Evolutionary conservation across 1,140 invertebrate genomes (phyloP).

Genomic region (Monomorium pharaonis): DNA sequence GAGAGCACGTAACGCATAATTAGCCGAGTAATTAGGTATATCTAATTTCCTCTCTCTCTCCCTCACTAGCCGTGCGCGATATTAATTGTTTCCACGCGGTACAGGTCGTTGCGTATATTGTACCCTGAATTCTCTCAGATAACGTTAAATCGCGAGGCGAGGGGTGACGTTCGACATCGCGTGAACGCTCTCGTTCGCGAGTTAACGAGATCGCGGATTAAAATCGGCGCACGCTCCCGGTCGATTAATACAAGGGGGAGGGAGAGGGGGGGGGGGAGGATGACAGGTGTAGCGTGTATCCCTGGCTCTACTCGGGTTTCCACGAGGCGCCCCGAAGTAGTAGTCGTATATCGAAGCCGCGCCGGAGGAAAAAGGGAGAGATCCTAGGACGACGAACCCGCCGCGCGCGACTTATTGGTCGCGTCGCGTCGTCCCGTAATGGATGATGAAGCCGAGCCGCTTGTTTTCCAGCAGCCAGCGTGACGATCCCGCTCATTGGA

Average conservation of each 20-base stretch:
- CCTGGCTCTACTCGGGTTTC: constrained; percentile 3
- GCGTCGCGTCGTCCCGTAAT: constrained; percentile 38
- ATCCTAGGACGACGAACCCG: constrained; percentile 64
- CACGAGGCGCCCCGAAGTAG: constrained; percentile 39
- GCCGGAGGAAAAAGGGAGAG: constrained; percentile 56
- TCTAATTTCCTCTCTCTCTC: constrained; percentile 31
- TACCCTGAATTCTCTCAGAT: background rate
- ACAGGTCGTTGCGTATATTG: background rate
- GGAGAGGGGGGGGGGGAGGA: too few species aligned
- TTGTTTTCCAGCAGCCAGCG: constrained; percentile 9
- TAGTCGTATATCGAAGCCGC: constrained; percentile 32
- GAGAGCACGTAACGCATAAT: constrained; percentile 15
- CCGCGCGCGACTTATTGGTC: constrained; percentile 24
- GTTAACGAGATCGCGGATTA: constrained; percentile 6
- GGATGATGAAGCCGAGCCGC: constrained; percentile 43
- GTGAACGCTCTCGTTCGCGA: constrained; percentile 12
- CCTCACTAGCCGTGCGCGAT: background rate
- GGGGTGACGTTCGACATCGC: background rate
- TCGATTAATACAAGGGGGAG: constrained; percentile 16
- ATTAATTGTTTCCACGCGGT: constrained; percentile 24
- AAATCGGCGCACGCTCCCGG: background rate
- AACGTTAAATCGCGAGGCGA: background rate
- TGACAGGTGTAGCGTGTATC: constrained; percentile 19
- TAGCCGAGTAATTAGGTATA: constrained; percentile 25
- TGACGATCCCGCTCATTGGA: constrained; percentile 26